Evolutionary conservation across 2,113 vertebrate genomes (phyloP).

Genomic region (Dicerorhinus sumatrensis): DNA sequence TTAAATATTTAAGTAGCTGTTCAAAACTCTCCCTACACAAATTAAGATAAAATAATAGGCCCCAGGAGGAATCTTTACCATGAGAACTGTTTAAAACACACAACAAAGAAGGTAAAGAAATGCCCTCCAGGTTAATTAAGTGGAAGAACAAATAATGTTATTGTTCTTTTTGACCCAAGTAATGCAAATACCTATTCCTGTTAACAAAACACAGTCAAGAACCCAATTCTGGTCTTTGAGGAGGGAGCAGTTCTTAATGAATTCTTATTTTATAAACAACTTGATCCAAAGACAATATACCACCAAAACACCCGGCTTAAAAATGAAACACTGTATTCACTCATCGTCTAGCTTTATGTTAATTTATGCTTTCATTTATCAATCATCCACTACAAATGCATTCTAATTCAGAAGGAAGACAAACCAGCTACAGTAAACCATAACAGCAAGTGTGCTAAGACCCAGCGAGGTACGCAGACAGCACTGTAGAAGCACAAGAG

Average conservation of each 20-base stretch:
- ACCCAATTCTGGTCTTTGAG: background rate
- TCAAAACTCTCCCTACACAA: slow-evolving; percentile 65
- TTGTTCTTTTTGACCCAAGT: slow-evolving; percentile 63
- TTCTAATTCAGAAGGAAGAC: slow-evolving; percentile 1
- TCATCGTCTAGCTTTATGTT: background rate
- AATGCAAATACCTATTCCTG: background rate
- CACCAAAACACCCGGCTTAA: background rate
- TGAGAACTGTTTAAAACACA: slow-evolving; percentile 69
- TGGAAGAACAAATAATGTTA: slow-evolving; percentile 70
- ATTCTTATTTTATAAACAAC: slow-evolving; percentile 48
- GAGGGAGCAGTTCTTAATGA: background rate
- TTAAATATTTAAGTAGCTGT: slow-evolving; percentile 65
- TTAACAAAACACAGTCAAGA: background rate
- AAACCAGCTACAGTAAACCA: background rate
- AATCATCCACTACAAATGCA: background rate
- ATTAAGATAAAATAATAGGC: slow-evolving; percentile 74
- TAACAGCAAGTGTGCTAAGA: background rate
- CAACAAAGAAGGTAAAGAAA: slow-evolving; percentile 55
- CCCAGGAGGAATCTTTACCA: slow-evolving; percentile 77
- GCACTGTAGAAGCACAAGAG: background rate
- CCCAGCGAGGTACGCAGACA: background rate
- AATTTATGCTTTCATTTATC: background rate
- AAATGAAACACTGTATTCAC: background rate
- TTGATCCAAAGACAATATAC: slow-evolving; percentile 11
- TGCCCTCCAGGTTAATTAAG: slow-evolving; percentile 84